Evolutionary conservation across 2,797 vertebrate genomes (phyloP), one percentile per base, ranked within the genome.

Genomic region (Heteromormyrus szaboi): DNA sequence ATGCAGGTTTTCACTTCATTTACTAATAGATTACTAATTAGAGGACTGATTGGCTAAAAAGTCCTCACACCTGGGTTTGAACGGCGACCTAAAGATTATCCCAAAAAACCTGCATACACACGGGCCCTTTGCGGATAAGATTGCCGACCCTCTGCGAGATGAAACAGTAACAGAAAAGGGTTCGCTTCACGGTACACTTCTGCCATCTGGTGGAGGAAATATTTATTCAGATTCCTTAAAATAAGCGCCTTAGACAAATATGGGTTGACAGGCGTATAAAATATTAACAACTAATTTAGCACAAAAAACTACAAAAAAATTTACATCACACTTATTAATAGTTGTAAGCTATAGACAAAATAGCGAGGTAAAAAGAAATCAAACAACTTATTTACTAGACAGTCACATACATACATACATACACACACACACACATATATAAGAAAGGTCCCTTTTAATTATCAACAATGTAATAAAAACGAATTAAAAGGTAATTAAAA

Each of bases 121-220:
- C 65, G 0, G 65, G 62, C 62, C 3, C 25, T 33, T 33, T 68
- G 25, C 25, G 62, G 62, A 29, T 65, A 29, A 65, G 62, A 68
- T 33, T 33, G 29, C 25, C 4, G 11, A 6, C 4, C 29, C 65
- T 37, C 29, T 5, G 33, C 6, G 6, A 46, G 17, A 46, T 19
- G 41, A 44, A 46, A 46, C 5, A 81, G 22, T 2, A 50, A 48
- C n/a, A 9, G 81, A 22, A 25, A 48, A 50, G 5, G 9, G n/a
- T 25, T n/a, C 81, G 3, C 46, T 50, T 22, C 19, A 84, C 81
- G 4, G 81, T 48, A 25, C 22, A 48, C 41, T 17, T 50, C 81
- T 50, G 81, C 81, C 81, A 84, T 50, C 81, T 84, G 22, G 81
- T 84, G 81, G 81, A 84, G 25, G 46, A 84, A 84, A 84, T 48